phyloP scores from a whole-genome alignment of 2,888 invertebrate genomes.

The Nasonovia ribisnigri region DNA sequence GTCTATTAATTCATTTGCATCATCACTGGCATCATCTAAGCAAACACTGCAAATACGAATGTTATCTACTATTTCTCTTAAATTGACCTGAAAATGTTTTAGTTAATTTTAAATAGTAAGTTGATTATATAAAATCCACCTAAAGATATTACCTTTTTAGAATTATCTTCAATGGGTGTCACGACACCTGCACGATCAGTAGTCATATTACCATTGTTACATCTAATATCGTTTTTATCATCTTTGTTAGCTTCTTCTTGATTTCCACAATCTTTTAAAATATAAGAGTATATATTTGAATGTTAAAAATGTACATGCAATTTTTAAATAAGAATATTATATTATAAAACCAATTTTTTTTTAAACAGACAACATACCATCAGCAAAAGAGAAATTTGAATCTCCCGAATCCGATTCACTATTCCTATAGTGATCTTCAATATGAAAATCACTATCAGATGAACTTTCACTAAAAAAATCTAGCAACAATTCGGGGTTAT shows the following conservation, averaged over 20 bases:
- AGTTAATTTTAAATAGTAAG: neutral
- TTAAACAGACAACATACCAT: slow-evolving; percentile 44
- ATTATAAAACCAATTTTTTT: neutral
- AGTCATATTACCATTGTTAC: slow-evolving; percentile 63
- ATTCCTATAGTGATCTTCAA: slow-evolving; percentile 78
- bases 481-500: slow-evolving; percentile 74
- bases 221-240: slow-evolving; percentile 65
- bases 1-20: slow-evolving; percentile 95
- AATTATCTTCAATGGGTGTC: neutral
- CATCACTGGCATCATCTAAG: slow-evolving; percentile 91
- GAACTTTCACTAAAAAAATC: slow-evolving; percentile 86
- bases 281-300: neutral
- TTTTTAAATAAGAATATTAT: neutral
- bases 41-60: slow-evolving; percentile 93
- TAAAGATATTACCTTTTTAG: slow-evolving; percentile 36
- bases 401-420: slow-evolving; percentile 66
- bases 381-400: slow-evolving; percentile 57
- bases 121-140: neutral
- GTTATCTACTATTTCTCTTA: slow-evolving; percentile 70
- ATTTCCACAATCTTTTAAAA: slow-evolving; percentile 1
- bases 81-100: slow-evolving; percentile 56
- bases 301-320: neutral
- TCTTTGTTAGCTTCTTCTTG: slow-evolving; percentile 34
- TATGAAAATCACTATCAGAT: slow-evolving; percentile 94
- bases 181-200: slow-evolving; percentile 56